A percentile compares a stretch with the other conserved stretches of the same genome.
phyloP scores from a whole-genome alignment of 30 jellyfish, hydroid and myxozoan species.

The Mastigias papua region DNA sequence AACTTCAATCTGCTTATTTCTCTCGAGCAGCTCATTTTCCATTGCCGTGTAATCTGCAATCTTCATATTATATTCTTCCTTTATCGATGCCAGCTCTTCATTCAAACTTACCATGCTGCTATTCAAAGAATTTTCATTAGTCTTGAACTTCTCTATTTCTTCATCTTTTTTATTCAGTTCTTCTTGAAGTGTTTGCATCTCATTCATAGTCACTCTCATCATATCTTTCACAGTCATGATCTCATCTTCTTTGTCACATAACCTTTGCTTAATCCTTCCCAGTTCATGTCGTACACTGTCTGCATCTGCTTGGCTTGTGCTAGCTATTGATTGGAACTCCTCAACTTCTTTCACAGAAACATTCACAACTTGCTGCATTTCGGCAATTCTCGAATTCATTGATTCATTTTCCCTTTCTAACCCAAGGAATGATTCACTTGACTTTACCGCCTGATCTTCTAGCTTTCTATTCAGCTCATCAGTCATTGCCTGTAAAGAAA shows the following conservation, averaged over 20 bases:
- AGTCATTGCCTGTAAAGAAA: constrained; percentile 14
- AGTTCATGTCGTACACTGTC: constrained; percentile 3
- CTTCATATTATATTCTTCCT: constrained; percentile 12
- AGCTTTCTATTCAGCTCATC: constrained; percentile 21
- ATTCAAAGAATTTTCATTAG: constrained; percentile 13
- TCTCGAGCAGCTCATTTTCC: constrained; percentile 9
- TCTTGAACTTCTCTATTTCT: constrained; percentile 17
- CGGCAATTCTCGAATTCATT: not conserved
- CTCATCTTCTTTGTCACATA: constrained; percentile 68
- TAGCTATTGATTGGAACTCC: constrained; percentile 18
- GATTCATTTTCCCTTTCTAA: constrained; percentile 11
- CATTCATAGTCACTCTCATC: constrained; percentile 47
- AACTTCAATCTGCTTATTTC: constrained; percentile 8
- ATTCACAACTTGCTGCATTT: not conserved
- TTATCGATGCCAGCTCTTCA: constrained; percentile 5
- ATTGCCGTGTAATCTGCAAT: not conserved
- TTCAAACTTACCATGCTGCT: constrained; percentile 11
- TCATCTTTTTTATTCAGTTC: constrained; percentile 13
- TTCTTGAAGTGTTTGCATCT: constrained; percentile 48
- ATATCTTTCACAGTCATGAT: constrained; percentile 54
- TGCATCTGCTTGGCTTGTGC: not conserved
- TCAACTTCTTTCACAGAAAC: constrained; percentile 11
- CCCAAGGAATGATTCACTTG: not conserved
- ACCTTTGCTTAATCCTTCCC: constrained; percentile 23
- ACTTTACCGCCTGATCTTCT: constrained; percentile 18